These are phyloP conservation scores for Celastrina argiolus DNA, from an alignment of 2,888 invertebrate species.

Conservation along the genomic window DNA sequence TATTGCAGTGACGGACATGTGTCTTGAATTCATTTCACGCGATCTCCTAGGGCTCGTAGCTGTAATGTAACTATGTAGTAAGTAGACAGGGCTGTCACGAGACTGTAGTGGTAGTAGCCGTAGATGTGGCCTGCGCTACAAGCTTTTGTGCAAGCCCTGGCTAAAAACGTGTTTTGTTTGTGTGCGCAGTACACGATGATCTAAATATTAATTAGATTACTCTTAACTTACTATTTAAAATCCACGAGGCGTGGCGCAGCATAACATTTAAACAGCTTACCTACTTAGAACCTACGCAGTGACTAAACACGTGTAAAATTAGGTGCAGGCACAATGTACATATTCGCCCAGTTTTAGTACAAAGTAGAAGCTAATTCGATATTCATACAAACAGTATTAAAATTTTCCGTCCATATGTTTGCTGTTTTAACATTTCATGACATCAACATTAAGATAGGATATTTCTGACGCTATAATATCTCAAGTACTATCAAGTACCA, in stretches of 20 bases:
- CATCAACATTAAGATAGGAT: too few species aligned
- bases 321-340: too few species aligned
- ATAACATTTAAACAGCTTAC: not conserved
- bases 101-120: not conserved
- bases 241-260: conserved; percentile 16
- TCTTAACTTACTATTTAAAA: conserved; percentile 16
- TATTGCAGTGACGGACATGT: not conserved
- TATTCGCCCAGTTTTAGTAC: not conserved
- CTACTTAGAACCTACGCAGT: conserved; percentile 9
- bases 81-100: not conserved
- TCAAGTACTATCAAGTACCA: too few species aligned
- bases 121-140: not conserved
- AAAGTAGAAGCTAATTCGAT: not conserved
- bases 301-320: not conserved
- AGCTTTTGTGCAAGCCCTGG: not conserved
- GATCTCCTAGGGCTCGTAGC: not conserved
- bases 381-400: not conserved
- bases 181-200: conserved; percentile 15
- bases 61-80: not conserved
- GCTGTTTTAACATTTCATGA: too few species aligned
- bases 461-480: too few species aligned
- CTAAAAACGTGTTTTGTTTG: conserved; percentile 11
- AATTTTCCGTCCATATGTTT: too few species aligned
- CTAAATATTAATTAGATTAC: conserved; percentile 16
- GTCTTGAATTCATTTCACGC: conserved; percentile 16